Evolutionary conservation across 1,140 invertebrate genomes (phyloP).

Genomic region (Trichonephila clavata): DNA sequence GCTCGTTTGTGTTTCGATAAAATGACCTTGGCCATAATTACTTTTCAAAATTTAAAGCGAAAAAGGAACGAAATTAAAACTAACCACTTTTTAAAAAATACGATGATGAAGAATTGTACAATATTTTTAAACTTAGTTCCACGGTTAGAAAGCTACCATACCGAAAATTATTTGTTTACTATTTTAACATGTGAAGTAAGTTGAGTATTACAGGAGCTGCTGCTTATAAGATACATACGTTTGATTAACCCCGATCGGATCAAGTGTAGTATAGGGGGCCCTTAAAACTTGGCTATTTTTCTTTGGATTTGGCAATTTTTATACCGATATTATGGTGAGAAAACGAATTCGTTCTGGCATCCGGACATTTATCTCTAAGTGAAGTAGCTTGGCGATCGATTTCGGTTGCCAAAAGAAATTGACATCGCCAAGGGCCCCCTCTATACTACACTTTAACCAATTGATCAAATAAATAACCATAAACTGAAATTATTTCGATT

Average conservation of each 20-base stretch:
- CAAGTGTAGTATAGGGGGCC: too few species aligned
- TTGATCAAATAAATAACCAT: neutral
- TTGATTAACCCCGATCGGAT: too few species aligned
- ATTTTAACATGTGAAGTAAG: neutral
- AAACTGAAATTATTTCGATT: too few species aligned
- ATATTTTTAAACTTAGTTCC: neutral
- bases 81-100: neutral
- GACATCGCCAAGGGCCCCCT: too few species aligned
- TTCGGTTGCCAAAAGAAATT: too few species aligned
- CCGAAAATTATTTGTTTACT: neutral
- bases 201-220: neutral
- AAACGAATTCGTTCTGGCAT: too few species aligned
- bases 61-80: neutral
- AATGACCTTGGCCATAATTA: conserved; percentile 49
- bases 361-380: too few species aligned
- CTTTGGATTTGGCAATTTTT: too few species aligned
- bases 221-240: neutral
- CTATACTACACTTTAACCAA: too few species aligned
- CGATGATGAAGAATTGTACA: neutral
- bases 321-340: too few species aligned
- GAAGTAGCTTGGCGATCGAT: too few species aligned
- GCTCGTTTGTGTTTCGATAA: conserved; percentile 76
- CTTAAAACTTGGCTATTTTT: too few species aligned
- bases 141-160: neutral
- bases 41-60: neutral